Percentiles rank a stretch among this genome's conserved stretches.
Evolutionary conservation across 2,888 invertebrate species (phyloP).

Genomic region (Lepetodrilus schrolli): DNA sequence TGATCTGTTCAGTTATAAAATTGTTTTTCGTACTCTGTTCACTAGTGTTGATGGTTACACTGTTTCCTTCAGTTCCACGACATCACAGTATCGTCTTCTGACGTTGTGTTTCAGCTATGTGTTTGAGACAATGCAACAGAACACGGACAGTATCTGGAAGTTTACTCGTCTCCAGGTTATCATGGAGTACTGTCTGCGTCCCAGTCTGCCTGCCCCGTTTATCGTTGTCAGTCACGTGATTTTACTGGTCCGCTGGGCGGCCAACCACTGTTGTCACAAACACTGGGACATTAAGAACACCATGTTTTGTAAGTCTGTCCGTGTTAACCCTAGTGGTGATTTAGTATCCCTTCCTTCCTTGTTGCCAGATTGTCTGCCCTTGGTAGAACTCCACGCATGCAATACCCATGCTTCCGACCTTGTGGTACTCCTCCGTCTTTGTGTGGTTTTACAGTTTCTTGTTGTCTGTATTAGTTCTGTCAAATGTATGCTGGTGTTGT

Average conservation of each 20-base stretch:
- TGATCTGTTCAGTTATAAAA: no score
- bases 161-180: constrained; percentile 61
- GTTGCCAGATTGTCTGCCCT: no score
- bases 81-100: background rate
- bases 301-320: constrained; percentile 33
- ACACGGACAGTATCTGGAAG: constrained; percentile 63
- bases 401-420: no score
- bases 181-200: constrained; percentile 58
- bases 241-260: constrained; percentile 36
- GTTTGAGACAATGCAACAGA: constrained; percentile 59
- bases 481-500: no score
- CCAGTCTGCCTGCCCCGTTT: constrained; percentile 61
- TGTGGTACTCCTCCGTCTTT: no score
- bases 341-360: background rate
- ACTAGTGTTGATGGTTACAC: background rate
- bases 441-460: no score
- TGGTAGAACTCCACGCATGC: no score
- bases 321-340: background rate
- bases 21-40: background rate
- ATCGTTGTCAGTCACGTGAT: constrained; percentile 51
- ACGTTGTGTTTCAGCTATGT: constrained; percentile 54
- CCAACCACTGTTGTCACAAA: constrained; percentile 17
- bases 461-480: no score
- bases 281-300: background rate
- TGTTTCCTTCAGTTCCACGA: background rate